Base-by-base conservation (phyloP, 2,888 invertebrate species). In the Drosophila cracens region DNA sequence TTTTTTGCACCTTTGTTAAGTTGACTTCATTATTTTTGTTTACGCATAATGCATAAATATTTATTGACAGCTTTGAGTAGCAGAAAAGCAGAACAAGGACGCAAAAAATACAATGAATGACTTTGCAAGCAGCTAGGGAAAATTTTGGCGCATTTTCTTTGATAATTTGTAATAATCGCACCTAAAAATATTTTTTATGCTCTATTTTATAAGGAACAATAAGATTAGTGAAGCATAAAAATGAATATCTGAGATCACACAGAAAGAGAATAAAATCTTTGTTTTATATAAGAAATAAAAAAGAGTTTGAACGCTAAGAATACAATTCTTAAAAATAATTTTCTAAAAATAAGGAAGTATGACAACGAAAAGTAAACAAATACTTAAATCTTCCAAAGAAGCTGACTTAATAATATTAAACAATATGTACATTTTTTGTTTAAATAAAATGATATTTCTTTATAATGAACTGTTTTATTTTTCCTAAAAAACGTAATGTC, bases 1-100 rank as follows among this genome's bases (percentile, higher is more conserved):
- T 58, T 64, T 66, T 70, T 61, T 34, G 53, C 69, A 52, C 62
- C 70, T 83, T 74, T 79, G 59, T 62, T 38, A 49, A 74, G 58
- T 81, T 87, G 87, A 87, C 87, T 89, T 89, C 77, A 77, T 82
- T 82, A 81, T 87, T 86, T 83, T 83, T 81, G 79, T 79, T 82
- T 79, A 64, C 67, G 68, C 72, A 75, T 72, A 66, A 67, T 74
- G 76, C 76, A 77, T 76, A 82, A 87, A 87, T 87, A 80, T 83
- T 83, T 83, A 85, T 83, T 87, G 87, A 89, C 89, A 87, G 89
- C 83, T 83, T 40, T 36, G 49, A 54, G 36, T 38, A 58, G 34
- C 62, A 36, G 29, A 36, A 13, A 13, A 46, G 13, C 27, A 25
- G 21, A 54, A 27, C 18, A 52, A 70, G n/a, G 67, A 34, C 40